Evolutionary conservation across 2,113 vertebrate genomes (phyloP).

Genomic region (Macaca mulatta): DNA sequence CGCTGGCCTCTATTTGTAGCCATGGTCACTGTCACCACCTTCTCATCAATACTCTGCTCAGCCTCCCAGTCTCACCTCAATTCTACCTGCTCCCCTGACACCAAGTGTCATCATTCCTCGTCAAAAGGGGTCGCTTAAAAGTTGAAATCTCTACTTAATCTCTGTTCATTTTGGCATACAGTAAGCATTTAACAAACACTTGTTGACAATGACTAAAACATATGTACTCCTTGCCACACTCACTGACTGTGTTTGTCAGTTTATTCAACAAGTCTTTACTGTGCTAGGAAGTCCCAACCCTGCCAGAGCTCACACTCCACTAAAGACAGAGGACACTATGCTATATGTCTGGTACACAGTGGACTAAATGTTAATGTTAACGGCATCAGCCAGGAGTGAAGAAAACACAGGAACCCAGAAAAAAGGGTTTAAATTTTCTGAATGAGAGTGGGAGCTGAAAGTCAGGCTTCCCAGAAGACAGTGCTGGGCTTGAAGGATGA

Average conservation of each 20-base stretch:
- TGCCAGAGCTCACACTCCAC: not conserved
- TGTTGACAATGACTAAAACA: not conserved
- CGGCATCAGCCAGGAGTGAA: not conserved
- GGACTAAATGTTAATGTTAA: not conserved
- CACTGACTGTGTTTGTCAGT: not conserved
- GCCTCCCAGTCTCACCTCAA: not conserved
- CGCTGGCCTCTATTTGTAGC: not conserved
- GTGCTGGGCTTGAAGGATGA: not conserved
- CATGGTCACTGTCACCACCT: not conserved
- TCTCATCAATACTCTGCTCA: not conserved
- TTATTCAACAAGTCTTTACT: not conserved
- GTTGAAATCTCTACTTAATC: not conserved
- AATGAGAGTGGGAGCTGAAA: not conserved
- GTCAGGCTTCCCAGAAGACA: not conserved
- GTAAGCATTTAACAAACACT: not conserved
- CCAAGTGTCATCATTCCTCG: not conserved
- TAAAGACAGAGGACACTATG: not conserved
- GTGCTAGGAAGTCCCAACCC: not conserved
- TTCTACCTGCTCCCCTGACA: too few species aligned
- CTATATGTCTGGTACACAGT: not conserved
- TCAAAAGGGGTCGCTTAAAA: not conserved
- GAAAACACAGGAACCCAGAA: not conserved
- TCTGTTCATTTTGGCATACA: not conserved
- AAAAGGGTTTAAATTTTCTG: not conserved
- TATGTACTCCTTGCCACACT: not conserved